These are phyloP conservation scores for Crypturellus tataupa DNA, from an alignment of 2,797 vertebrate genomes.

Conservation along the genomic window DNA sequence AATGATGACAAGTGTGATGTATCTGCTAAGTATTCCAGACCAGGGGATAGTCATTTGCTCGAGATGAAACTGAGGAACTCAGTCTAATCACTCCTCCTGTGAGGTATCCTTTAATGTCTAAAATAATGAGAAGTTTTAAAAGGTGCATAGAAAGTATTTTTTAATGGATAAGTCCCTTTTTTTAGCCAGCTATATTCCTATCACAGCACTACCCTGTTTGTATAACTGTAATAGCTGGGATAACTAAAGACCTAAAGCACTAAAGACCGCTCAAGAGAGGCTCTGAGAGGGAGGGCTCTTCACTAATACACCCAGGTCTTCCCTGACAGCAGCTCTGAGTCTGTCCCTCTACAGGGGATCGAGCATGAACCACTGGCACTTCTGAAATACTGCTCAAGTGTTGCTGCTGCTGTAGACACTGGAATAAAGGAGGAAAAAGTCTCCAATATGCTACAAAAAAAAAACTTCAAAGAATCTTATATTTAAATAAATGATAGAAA, in stretches of 20 bases:
- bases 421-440: neutral
- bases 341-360: neutral
- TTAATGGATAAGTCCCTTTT: neutral
- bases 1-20: neutral
- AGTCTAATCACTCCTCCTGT: neutral
- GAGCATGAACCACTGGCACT: neutral
- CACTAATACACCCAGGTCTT: neutral
- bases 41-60: neutral
- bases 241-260: neutral
- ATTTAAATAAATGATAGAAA: neutral
- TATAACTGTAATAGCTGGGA: neutral
- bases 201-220: neutral
- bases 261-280: neutral
- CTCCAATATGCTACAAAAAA: neutral
- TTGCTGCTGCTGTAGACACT: neutral
- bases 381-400: neutral
- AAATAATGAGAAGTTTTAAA: neutral
- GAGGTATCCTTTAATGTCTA: neutral
- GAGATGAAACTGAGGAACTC: neutral
- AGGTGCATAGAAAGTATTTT: neutral
- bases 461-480: neutral
- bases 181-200: neutral
- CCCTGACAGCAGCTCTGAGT: neutral
- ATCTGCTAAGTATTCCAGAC: neutral
- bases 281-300: neutral